Evolutionary conservation across 2,888 invertebrate genomes (phyloP), one percentile per base, ranked within the genome.

Genomic region (Notodonta ziczac): DNA sequence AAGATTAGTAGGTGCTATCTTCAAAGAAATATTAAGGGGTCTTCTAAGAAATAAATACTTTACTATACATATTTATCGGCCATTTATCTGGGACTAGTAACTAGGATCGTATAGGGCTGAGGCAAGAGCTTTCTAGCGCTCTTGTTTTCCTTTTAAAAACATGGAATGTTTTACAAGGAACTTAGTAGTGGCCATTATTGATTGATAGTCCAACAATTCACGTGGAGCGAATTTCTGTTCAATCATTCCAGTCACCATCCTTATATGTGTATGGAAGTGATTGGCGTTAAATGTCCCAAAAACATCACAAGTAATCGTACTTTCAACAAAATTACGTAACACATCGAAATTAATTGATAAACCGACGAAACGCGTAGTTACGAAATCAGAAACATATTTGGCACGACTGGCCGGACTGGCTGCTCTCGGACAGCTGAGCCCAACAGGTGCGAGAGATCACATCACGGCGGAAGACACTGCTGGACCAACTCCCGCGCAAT

Each of bases 391-490:
- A 59, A 60, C 14, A n/a, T 16, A 68, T 60, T 14, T 55, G 32
- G 32, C 52, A 8, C 12, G 52, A 32, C 52, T 32, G 46, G 13
- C 46, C 7, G n/a, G 46, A n/a, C 50, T 61, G 64, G 14, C 65
- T 73, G 59, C 75, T 65, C 70, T 70, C 60, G 51, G 82, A 83
- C 87, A 88, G 86, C 82, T 87, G 89, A 74, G 61, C 53, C 63
- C 63, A 81, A 82, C 88, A 89, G 88, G 86, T 89, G 88, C 65
- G 66, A 58, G 62, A 58, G 44, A 61, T 68, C 66, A 66, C 69
- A 69, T 35, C 35, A 68, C 70, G 68, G 66, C 72, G 72, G 68
- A 67, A 66, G 60, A 56, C 61, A 58, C 58, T 42, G 42, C 58
- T 58, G 52, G 35, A 35, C 53, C 56, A 48, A 60, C 71, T 65